Percentiles rank a stretch among this genome's conserved stretches.
phyloP scores from a whole-genome alignment of 2,113 vertebrate species.

The Tonatia bakeri region DNA sequence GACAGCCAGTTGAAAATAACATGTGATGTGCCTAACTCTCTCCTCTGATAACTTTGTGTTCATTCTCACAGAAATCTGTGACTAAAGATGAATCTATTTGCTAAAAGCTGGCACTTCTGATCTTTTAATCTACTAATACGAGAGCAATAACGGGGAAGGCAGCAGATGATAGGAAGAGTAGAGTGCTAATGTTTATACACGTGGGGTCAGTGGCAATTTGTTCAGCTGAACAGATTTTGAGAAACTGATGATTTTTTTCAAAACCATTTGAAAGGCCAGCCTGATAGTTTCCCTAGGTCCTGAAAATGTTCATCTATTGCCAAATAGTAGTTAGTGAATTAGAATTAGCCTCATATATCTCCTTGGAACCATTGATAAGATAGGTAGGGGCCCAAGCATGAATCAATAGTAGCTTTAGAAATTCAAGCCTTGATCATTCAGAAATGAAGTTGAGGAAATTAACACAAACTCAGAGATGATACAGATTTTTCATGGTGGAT shows the following conservation, averaged over 20 bases:
- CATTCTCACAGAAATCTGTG: constrained; percentile 59
- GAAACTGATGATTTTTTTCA: constrained; percentile 13
- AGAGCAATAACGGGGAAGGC: constrained; percentile 50
- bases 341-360: background rate
- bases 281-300: background rate
- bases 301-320: background rate
- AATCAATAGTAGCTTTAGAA: background rate
- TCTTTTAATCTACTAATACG: constrained; percentile 73
- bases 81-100: constrained; percentile 66
- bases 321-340: background rate
- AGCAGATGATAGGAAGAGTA: background rate
- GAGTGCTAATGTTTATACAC: background rate
- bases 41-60: constrained; percentile 66
- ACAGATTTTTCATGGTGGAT: background rate
- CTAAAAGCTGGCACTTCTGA: constrained; percentile 71
- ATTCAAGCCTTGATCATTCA: background rate
- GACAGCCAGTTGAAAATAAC: constrained; percentile 54
- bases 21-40: constrained; percentile 39
- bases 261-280: background rate
- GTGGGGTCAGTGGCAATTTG: background rate
- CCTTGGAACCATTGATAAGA: background rate
- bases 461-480: background rate
- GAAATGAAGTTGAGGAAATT: background rate
- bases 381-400: background rate
- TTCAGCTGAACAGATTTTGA: constrained; percentile 41